Evolutionary conservation across 2,113 vertebrate genomes (phyloP).

Genomic region (Eudyptes chrysolophus): DNA sequence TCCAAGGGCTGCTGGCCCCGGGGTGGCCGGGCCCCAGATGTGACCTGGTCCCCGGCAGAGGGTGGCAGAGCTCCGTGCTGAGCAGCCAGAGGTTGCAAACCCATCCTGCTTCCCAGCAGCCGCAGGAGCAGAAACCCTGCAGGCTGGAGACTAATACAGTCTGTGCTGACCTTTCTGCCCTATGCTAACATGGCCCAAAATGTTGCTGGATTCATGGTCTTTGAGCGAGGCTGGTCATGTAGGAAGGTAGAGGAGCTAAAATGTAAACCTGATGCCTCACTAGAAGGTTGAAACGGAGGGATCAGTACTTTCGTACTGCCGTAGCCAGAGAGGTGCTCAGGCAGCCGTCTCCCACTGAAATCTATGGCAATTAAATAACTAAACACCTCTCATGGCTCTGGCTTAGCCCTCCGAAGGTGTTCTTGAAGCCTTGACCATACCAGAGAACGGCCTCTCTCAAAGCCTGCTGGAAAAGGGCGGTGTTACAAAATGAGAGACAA

Average conservation of each 20-base stretch:
- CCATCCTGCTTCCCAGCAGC: neutral
- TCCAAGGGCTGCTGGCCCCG: neutral
- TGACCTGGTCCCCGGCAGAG: neutral
- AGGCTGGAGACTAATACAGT: fast-evolving
- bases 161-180: fast-evolving
- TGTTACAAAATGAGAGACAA: neutral
- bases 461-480: neutral
- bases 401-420: neutral
- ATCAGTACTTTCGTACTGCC: neutral
- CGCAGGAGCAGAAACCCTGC: neutral
- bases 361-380: neutral
- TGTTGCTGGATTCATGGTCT: neutral
- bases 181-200: fast-evolving
- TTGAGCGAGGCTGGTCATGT: fast-evolving
- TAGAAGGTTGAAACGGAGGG: neutral
- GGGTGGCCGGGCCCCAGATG: neutral
- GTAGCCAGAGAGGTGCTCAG: neutral
- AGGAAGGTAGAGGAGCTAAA: neutral
- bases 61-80: neutral
- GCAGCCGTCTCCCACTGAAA: neutral
- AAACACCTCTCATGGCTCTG: fast-evolving
- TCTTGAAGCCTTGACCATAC: neutral
- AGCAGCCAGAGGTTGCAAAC: neutral
- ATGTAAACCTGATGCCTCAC: neutral
- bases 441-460: neutral